Evolutionary conservation across 2,888 invertebrate species (phyloP).

Genomic region (Iselma pallidipennis): DNA sequence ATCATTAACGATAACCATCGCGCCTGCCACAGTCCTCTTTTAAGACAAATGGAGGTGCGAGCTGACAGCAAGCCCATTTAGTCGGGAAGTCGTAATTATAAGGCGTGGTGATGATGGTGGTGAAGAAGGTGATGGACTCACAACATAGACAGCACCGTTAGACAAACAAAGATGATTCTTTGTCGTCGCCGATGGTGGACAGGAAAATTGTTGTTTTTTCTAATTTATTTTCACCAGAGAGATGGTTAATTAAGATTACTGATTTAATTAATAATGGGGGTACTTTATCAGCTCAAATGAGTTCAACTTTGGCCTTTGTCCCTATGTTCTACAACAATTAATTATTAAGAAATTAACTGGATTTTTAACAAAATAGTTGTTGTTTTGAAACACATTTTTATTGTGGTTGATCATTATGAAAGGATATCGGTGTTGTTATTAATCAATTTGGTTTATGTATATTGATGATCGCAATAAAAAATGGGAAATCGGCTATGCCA

Average conservation of each 20-base stretch:
- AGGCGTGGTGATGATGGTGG: conserved; percentile 52
- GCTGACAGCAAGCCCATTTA: conserved; percentile 58
- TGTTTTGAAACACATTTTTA: too few relatives aligned
- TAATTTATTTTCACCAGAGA: neutral
- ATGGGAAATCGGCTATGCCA: neutral
- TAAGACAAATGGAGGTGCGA: conserved; percentile 59
- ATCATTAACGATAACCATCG: conserved; percentile 56
- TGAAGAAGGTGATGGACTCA: conserved; percentile 20
- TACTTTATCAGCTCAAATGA: too few relatives aligned
- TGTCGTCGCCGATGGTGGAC: neutral
- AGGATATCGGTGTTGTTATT: too few relatives aligned
- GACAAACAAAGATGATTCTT: conserved; percentile 44
- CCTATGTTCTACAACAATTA: neutral
- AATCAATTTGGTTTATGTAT: neutral
- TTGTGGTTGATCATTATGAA: too few relatives aligned
- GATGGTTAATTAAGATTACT: neutral
- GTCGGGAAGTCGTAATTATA: conserved; percentile 60
- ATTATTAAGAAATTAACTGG: neutral
- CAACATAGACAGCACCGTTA: conserved; percentile 43
- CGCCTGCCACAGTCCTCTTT: conserved; percentile 46
- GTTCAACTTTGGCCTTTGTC: too few relatives aligned
- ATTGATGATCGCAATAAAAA: neutral
- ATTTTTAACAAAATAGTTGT: too few relatives aligned
- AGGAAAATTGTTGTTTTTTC: neutral
- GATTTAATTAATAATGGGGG: neutral